Evolutionary conservation across 2,888 invertebrate genomes (phyloP).

Genomic region (Zhuqinia jingwanae): DNA sequence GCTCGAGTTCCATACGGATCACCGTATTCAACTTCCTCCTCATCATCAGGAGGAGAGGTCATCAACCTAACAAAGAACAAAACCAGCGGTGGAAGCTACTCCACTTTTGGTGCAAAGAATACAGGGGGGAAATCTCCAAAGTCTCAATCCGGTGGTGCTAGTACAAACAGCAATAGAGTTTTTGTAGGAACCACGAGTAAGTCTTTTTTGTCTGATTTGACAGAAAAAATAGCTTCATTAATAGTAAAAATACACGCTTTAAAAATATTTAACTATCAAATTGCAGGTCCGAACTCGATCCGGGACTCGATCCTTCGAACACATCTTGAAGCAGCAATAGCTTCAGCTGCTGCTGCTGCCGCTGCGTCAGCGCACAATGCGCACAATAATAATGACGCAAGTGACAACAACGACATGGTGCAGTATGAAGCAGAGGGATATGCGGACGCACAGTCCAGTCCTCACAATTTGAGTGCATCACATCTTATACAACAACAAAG

Average conservation of each 20-base stretch:
- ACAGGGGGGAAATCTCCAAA: conserved; percentile 75
- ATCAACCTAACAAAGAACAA: conserved; percentile 76
- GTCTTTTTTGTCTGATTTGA: no score
- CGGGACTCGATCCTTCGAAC: conserved; percentile 78
- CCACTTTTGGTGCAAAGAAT: conserved; percentile 70
- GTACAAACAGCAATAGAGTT: conserved; percentile 76
- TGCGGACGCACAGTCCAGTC: conserved; percentile 74
- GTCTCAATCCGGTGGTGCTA: conserved; percentile 70
- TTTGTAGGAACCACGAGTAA: conserved; percentile 79
- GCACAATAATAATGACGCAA: conserved; percentile 74
- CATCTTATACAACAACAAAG: conserved; percentile 73
- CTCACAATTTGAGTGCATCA: conserved; percentile 74
- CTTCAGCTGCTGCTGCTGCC: conserved; percentile 72
- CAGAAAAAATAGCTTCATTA: no score
- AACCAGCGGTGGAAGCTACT: conserved; percentile 73
- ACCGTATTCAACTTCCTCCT: conserved; percentile 75
- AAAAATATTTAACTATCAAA: no score
- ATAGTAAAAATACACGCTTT: no score
- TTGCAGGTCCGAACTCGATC: no score
- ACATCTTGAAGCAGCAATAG: conserved; percentile 74
- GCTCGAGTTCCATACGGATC: conserved; percentile 78
- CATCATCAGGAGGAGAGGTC: conserved; percentile 74
- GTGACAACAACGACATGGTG: conserved; percentile 79
- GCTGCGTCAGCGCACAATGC: conserved; percentile 65
- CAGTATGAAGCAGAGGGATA: conserved; percentile 79